Evolutionary conservation across 2,888 invertebrate genomes (phyloP).

Genomic region (Blastobasis lacticolella): DNA sequence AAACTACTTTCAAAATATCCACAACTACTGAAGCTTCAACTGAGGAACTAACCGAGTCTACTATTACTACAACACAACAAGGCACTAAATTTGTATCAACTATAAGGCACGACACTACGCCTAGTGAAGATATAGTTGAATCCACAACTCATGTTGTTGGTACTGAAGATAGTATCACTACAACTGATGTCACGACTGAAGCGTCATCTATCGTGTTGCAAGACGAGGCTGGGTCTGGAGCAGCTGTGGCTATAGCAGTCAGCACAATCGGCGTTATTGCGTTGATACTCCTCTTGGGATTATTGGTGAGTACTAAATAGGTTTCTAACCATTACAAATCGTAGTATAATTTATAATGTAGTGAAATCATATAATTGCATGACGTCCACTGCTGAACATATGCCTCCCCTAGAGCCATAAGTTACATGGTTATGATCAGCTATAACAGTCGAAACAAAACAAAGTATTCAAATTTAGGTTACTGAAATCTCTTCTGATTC

Average conservation of each 20-base stretch:
- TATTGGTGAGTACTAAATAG: slow-evolving; percentile 75
- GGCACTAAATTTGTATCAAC: too few species aligned
- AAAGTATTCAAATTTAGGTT: too few species aligned
- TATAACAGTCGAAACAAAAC: too few species aligned
- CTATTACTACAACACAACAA: too few species aligned
- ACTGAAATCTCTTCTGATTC: not conserved
- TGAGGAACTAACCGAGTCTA: slow-evolving; percentile 12
- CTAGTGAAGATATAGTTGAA: too few species aligned
- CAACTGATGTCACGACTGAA: slow-evolving; percentile 38
- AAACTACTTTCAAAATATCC: slow-evolving; percentile 17
- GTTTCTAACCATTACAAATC: not conserved
- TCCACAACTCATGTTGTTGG: too few species aligned
- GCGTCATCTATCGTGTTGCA: slow-evolving; percentile 38
- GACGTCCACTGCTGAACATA: not conserved
- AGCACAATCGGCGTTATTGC: slow-evolving; percentile 87
- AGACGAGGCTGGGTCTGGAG: slow-evolving; percentile 74
- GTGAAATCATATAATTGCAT: not conserved
- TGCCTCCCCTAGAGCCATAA: not conserved
- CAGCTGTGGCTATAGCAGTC: slow-evolving; percentile 86
- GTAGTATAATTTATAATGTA: not conserved
- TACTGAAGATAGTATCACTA: too few species aligned
- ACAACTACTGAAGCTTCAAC: slow-evolving; percentile 27
- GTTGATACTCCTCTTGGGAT: slow-evolving; percentile 82
- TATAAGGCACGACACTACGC: too few species aligned
- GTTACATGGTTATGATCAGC: too few species aligned